These are phyloP conservation scores for Sphecodes monilicornis DNA, from an alignment of 2,888 invertebrate species.

Conservation along the genomic window DNA sequence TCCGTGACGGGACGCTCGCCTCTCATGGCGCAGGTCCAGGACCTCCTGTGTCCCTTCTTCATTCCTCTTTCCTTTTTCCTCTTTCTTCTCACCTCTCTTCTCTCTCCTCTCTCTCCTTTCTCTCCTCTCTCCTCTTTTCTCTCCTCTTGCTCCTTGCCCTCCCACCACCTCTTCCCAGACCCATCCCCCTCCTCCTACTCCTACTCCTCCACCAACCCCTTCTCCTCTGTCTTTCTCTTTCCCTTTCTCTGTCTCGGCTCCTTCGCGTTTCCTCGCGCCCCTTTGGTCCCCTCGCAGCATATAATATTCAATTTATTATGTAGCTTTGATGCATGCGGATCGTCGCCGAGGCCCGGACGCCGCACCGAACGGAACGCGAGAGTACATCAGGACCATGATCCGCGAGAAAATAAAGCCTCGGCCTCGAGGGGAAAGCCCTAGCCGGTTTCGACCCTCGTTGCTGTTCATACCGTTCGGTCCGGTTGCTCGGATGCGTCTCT, in stretches of 20 bases:
- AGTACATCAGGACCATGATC: neutral
- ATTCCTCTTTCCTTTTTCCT: constrained; percentile 44
- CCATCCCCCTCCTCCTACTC: no score
- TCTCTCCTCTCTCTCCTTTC: neutral
- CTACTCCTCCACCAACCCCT: neutral
- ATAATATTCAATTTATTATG: constrained; percentile 77
- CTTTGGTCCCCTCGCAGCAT: constrained; percentile 22
- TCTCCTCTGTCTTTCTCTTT: neutral
- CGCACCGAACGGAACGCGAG: neutral
- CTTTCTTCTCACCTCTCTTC: constrained; percentile 25
- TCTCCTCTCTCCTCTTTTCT: neutral
- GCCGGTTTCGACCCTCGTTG: neutral
- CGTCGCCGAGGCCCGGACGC: neutral
- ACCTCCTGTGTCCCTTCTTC: constrained; percentile 61
- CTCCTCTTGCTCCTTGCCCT: no score
- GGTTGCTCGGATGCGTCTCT: neutral
- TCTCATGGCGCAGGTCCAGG: constrained; percentile 75
- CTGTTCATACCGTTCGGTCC: constrained; percentile 2
- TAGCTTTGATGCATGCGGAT: constrained; percentile 66
- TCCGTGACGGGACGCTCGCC: constrained; percentile 71
- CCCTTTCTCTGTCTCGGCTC: neutral
- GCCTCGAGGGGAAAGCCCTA: neutral
- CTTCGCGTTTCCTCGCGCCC: neutral
- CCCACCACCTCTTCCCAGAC: no score
- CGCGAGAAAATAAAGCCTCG: constrained; percentile 15